These are phyloP conservation scores for Halictus rubicundus DNA, from an alignment of 1,140 invertebrate genomes.

Conservation along the genomic window DNA sequence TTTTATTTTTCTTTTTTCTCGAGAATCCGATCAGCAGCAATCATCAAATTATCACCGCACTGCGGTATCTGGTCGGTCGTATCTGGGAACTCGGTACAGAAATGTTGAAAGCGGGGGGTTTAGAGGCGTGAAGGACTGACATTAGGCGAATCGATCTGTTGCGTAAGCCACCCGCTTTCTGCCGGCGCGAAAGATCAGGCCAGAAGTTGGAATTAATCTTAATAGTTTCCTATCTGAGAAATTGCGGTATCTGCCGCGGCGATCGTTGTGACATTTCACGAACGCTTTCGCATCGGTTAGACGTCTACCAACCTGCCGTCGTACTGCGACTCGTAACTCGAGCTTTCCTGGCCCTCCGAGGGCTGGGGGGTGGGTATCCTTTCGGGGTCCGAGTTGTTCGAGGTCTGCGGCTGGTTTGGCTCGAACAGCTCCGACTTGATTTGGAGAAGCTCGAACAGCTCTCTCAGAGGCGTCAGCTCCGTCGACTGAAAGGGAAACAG, in stretches of 20 bases:
- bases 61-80: background rate
- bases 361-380: constrained; percentile 78
- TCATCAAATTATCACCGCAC: background rate
- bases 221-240: constrained; percentile 16
- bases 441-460: constrained; percentile 89
- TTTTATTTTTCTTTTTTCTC: too few relatives aligned
- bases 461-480: constrained; percentile 89
- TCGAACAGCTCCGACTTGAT: constrained; percentile 88
- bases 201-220: constrained; percentile 24
- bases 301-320: constrained; percentile 82
- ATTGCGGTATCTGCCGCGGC: constrained; percentile 6
- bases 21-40: background rate
- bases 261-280: constrained; percentile 39
- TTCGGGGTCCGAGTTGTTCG: constrained; percentile 75
- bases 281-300: background rate
- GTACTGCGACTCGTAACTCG: constrained; percentile 83
- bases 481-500: constrained; percentile 82
- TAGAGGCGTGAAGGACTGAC: constrained; percentile 15
- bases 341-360: constrained; percentile 82
- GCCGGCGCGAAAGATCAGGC: background rate
- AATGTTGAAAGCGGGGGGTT: background rate
- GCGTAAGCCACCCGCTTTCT: constrained; percentile 6
- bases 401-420: constrained; percentile 74
- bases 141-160: constrained; percentile 22
- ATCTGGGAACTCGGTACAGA: background rate